Evolutionary conservation across 2,888 invertebrate species (phyloP), one percentile per base, ranked within the genome.

Genomic region (Lasioglossum villosulum): DNA sequence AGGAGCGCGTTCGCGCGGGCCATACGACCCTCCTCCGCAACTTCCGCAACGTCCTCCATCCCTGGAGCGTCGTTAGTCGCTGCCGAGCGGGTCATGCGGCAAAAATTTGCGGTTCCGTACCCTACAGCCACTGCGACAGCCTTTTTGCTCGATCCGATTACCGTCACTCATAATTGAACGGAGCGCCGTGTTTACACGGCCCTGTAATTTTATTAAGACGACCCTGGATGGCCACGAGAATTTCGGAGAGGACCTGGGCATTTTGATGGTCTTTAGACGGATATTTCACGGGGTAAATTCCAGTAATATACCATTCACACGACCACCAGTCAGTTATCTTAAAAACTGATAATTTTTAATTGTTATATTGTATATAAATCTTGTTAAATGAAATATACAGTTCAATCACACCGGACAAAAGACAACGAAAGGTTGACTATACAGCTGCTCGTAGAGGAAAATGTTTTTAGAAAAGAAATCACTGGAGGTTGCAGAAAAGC

Each of bases 51-150:
- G 23, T 63, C 77, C 78, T 59, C 71, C 66, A 70, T 59, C 37
- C 73, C 19, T 42, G 48, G 48, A 73, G 34, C 75, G 70, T 76
- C 89, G 81, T 88, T 90, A 89, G 87, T 82, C 77, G 71, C n/a
- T 34, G 12, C 30, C 76, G 59, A 81, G 12, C 70, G 73, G 78
- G 59, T 79, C 74, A 68, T 48, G 81, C 75, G 82, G 82, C 66
- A 89, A 89, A 88, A 88, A 83, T 84, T 48, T 83, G 45, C 81
- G 71, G 48, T 48, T 71, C 78, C 34, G 71, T 45, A 45, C 68
- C 78, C 34, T 30, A 30, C 34, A 23, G 30, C 19, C 66, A 19
- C 34, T 8, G 66, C 66, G 66, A 66, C 30, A 30, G 66, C 34
- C 66, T 66, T 66, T 34, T 66, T 34, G 14, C 66, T 34, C 66